phyloP scores from a whole-genome alignment of 1,140 invertebrate species.

The Brachionus calyciflorus region DNA sequence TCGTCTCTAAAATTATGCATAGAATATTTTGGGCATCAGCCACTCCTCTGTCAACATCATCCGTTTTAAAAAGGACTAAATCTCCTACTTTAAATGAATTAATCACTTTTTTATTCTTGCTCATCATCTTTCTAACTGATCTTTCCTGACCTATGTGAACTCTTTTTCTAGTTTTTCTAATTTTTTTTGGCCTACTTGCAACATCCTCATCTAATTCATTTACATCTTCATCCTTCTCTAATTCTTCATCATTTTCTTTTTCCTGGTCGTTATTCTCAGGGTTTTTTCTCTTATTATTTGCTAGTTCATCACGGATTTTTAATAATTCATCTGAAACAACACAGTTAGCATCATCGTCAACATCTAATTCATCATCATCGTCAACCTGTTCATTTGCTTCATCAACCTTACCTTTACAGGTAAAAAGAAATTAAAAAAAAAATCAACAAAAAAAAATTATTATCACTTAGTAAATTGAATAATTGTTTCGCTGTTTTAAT shows the following conservation, averaged over 20 bases:
- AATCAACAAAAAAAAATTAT: neutral
- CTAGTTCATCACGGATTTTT: neutral
- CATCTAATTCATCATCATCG: neutral
- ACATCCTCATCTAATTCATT: no score
- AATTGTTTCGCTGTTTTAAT: neutral
- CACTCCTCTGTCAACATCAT: neutral
- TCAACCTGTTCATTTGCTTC: neutral
- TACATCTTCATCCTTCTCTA: neutral
- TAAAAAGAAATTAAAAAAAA: neutral
- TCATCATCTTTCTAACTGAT: neutral
- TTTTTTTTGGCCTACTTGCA: neutral
- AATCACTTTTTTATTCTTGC: neutral
- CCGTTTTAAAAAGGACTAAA: neutral
- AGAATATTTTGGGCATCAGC: conserved; percentile 16
- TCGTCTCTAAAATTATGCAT: neutral
- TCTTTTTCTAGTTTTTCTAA: neutral
- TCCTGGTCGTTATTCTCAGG: no score
- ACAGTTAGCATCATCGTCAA: neutral
- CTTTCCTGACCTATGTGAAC: neutral
- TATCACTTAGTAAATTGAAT: neutral
- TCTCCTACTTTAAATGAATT: conserved; percentile 7
- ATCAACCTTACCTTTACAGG: neutral
- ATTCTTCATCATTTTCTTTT: neutral
- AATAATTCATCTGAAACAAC: neutral
- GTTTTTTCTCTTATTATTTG: neutral